Conservation (phyloP, 1,140 invertebrate genomes). For the Hylaeus anthracinus region DNA sequence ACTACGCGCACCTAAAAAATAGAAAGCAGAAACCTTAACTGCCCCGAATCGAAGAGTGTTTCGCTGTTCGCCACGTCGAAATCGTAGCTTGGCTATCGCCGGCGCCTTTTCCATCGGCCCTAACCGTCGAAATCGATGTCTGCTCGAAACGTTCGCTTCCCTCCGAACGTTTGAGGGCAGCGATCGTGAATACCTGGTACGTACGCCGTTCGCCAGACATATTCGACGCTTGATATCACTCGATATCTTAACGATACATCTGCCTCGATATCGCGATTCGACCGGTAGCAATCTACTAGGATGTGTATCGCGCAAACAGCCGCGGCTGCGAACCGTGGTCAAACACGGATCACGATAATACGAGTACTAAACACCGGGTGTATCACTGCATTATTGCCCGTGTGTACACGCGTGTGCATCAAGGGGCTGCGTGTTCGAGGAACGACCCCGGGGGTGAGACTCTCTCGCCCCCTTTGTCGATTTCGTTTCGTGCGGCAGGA, state of each 20-base stretch:
- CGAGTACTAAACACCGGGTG: slow-evolving; percentile 69
- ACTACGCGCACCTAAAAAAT: not conserved
- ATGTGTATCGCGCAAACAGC: slow-evolving; percentile 67
- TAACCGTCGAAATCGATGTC: slow-evolving; percentile 19
- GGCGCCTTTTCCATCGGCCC: slow-evolving; percentile 8
- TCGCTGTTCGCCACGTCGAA: slow-evolving; percentile 11
- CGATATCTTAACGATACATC: slow-evolving; percentile 77
- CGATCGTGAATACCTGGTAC: slow-evolving; percentile 58
- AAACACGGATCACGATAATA: slow-evolving; percentile 75
- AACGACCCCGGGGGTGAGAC: not conserved
- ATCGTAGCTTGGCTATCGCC: slow-evolving; percentile 22
- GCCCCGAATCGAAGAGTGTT: not conserved
- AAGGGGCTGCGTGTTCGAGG: slow-evolving; percentile 24
- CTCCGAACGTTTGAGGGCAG: slow-evolving; percentile 34
- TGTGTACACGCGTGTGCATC: slow-evolving; percentile 55
- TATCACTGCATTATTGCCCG: slow-evolving; percentile 72
- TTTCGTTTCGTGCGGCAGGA: not conserved
- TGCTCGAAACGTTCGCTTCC: slow-evolving; percentile 26
- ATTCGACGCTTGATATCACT: slow-evolving; percentile 66
- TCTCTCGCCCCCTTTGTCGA: not conserved
- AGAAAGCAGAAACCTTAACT: not conserved
- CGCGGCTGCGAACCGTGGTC: slow-evolving; percentile 68
- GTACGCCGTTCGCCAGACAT: slow-evolving; percentile 29
- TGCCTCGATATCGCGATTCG: slow-evolving; percentile 62
- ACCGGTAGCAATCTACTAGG: slow-evolving; percentile 49